Base-by-base conservation (phyloP, 2,797 vertebrate genomes). In the Allobates femoralis region DNA sequence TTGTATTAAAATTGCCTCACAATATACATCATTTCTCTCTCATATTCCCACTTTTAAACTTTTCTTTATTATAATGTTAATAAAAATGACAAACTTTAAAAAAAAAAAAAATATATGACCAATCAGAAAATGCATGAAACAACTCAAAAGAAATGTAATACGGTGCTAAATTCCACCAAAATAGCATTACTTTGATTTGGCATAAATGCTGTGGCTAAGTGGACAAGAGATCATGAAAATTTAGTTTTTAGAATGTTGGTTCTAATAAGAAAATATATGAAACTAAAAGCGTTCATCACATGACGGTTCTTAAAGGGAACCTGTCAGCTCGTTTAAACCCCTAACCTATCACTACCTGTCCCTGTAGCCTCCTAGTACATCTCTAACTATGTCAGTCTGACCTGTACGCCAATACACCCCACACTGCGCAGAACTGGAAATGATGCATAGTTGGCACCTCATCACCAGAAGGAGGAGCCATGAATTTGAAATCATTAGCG, bases 171-270 rank as follows among this genome's bases (percentile, higher is more conserved):
- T 69, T 34, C 66, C 19, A 10, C 2, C 3, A 19, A 34, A 41
- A 37, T 41, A 71, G 21, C 34, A 41, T 34, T 69, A 18, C 32
- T 37, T 7, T n/a, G 34, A 46, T 19, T 41, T 46, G 37, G 23
- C 67, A 41, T 41, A 23, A 46, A 71, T 12, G 37, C 34, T 46
- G 21, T 71, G 34, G 67, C 67, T 71, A 3, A n/a, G 64, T 71
- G 15, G 34, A n/a, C 0, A 37, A 37, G 32, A 34, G 66, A 41
- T 71, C 34, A 11, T 23, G 67, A 19, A 71, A 71, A 41, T 19
- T 67, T n/a, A n/a, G n/a, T n/a, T 34, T 34, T 67, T 67, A 41
- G 67, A 71, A n/a, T 71, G 67, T 71, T 71, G 67, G 67, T 11
- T 4, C 19, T 11, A 46, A n/a, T 46, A 32, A 21, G 30, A 71